These are phyloP conservation scores for Epicampocera succincta DNA, from an alignment of 2,888 invertebrate species.

Conservation along the genomic window DNA sequence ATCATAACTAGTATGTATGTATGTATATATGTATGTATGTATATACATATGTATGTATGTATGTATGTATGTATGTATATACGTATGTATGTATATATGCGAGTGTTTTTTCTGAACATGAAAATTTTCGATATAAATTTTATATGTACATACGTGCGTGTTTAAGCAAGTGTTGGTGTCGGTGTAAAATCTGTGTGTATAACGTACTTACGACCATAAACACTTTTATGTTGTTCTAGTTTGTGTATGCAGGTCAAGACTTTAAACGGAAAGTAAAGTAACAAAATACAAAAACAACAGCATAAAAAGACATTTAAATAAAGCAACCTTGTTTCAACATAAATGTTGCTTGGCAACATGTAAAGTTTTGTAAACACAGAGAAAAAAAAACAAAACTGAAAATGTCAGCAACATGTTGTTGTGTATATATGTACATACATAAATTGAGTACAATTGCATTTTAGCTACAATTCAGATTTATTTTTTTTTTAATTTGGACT, in stretches of 20 bases:
- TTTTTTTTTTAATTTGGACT: slow-evolving; percentile 56
- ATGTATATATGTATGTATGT: slow-evolving; percentile 4
- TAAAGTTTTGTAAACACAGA: slow-evolving; percentile 5
- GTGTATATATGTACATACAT: slow-evolving; percentile 19
- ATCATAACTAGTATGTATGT: slow-evolving; percentile 13
- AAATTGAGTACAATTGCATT: slow-evolving; percentile 24
- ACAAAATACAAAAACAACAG: slow-evolving; percentile 37
- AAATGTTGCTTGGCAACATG: slow-evolving; percentile 66
- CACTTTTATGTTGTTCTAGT: slow-evolving; percentile 63
- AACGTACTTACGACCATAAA: slow-evolving; percentile 17
- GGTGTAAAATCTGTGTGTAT: neutral
- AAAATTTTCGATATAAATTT: neutral
- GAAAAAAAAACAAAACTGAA: slow-evolving; percentile 6
- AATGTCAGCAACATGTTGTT: slow-evolving; percentile 69
- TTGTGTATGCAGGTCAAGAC: slow-evolving; percentile 71
- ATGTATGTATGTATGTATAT: no score
- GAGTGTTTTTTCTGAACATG: no score
- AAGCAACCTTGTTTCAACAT: slow-evolving; percentile 68
- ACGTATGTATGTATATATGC: neutral
- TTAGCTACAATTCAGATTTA: slow-evolving; percentile 30
- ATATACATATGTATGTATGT: neutral
- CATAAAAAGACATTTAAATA: neutral
- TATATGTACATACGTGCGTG: neutral
- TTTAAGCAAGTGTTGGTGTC: slow-evolving; percentile 42
- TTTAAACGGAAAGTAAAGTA: slow-evolving; percentile 66